Conservation (phyloP, 2,888 invertebrate species). For the Mystacides longicornis region DNA sequence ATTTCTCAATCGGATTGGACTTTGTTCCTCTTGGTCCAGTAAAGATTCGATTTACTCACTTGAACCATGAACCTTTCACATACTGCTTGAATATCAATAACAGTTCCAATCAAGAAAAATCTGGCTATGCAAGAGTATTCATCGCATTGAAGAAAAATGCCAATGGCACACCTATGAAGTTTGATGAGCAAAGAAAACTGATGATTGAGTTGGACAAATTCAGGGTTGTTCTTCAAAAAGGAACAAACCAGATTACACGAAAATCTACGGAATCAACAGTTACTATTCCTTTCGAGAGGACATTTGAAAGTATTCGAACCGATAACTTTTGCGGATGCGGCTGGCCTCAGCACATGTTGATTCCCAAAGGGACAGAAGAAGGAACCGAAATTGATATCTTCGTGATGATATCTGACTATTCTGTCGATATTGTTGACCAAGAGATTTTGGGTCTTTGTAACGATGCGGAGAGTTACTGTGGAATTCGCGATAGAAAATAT, state of each 20-base stretch:
- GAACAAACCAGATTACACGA: conserved; percentile 58
- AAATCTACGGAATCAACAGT: conserved; percentile 66
- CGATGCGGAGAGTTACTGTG: conserved; percentile 49
- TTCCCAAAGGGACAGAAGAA: conserved; percentile 32
- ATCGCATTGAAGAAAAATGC: conserved; percentile 32
- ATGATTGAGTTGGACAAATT: conserved; percentile 33
- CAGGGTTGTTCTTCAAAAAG: conserved; percentile 44
- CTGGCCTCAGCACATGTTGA: conserved; percentile 35
- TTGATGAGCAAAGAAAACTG: conserved; percentile 31
- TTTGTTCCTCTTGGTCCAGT: conserved; percentile 29
- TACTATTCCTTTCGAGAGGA: conserved; percentile 75
- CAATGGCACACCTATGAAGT: conserved; percentile 15
- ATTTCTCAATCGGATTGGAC: conserved; percentile 34
- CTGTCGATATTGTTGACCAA: conserved; percentile 27
- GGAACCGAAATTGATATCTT: conserved; percentile 33
- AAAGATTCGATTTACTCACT: conserved; percentile 28
- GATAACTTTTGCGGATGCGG: conserved; percentile 37
- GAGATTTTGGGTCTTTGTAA: conserved; percentile 31
- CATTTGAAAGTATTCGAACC: conserved; percentile 55
- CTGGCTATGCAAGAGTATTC: conserved; percentile 32
- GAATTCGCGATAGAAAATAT: conserved; percentile 45
- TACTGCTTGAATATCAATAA: conserved; percentile 26
- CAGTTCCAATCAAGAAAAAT: conserved; percentile 7
- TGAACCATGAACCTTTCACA: conserved; percentile 30
- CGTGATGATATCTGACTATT: conserved; percentile 32